These are phyloP conservation scores for Xenopus petersii DNA, from an alignment of 2,797 vertebrate genomes.

Conservation along the genomic window DNA sequence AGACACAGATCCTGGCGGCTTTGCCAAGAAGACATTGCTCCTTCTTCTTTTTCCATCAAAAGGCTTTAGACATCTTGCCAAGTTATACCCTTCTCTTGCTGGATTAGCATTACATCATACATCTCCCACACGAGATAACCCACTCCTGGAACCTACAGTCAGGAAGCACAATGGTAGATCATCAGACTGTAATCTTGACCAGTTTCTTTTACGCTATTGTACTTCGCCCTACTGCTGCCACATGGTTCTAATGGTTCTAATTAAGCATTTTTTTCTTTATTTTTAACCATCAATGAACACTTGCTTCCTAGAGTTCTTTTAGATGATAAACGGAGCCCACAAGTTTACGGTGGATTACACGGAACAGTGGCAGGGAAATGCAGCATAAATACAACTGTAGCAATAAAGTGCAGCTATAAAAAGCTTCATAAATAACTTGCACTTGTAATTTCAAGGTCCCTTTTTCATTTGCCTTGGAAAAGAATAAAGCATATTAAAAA, in stretches of 20 bases:
- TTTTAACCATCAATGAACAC: conserved; percentile 10
- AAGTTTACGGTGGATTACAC: not conserved
- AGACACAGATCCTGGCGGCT: not conserved
- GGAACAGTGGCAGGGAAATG: not conserved
- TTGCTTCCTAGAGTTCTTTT: conserved; percentile 2
- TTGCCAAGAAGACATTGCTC: not conserved
- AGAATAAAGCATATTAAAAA: too few species aligned
- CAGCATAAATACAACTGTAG: too few species aligned
- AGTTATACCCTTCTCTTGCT: not conserved
- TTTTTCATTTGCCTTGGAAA: too few species aligned
- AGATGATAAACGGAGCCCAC: not conserved
- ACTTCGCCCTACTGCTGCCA: not conserved
- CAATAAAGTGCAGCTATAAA: too few species aligned
- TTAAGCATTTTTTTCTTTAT: conserved; percentile 21
- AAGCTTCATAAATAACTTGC: too few species aligned
- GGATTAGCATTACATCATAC: conserved; percentile 12
- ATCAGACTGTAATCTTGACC: not conserved
- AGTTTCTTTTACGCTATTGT: not conserved
- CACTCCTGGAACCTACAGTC: conserved; percentile 4
- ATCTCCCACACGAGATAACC: not conserved
- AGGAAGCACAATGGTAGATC: conserved; percentile 1
- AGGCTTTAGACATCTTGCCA: not conserved
- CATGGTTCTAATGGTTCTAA: conserved; percentile 21
- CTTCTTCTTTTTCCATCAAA: not conserved
- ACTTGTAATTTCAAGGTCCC: too few species aligned